Percentiles rank a stretch among this genome's conserved stretches.
Evolutionary conservation across 2,797 vertebrate genomes (phyloP).

Genomic region (Picus viridis): DNA sequence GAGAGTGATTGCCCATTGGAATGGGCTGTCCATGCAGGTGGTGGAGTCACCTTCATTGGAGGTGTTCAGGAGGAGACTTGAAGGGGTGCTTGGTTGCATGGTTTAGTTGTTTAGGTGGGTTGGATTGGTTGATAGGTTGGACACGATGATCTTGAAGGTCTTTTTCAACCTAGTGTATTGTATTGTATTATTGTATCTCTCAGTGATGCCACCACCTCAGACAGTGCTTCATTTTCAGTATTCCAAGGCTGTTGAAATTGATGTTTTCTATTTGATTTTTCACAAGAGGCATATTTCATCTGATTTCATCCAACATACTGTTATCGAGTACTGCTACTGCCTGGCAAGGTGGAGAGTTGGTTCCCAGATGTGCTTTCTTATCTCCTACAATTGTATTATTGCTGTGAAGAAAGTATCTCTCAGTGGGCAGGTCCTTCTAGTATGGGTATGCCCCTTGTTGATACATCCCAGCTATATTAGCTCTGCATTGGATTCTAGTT

Average conservation of each 20-base stretch:
- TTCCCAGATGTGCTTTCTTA: neutral
- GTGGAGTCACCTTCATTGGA: too few relatives aligned
- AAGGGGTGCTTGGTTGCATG: too few relatives aligned
- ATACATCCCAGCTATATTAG: neutral
- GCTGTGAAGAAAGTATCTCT: neutral
- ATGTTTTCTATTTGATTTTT: neutral
- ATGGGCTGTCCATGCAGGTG: too few relatives aligned
- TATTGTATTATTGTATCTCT: neutral
- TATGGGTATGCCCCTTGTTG: neutral
- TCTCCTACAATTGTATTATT: neutral
- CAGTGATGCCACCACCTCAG: neutral
- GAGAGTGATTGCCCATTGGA: too few relatives aligned
- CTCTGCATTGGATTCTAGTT: neutral
- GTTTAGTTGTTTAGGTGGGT: too few relatives aligned
- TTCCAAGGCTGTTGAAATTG: neutral
- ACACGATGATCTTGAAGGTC: too few relatives aligned
- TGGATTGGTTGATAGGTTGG: too few relatives aligned
- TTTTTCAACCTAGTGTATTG: too few relatives aligned
- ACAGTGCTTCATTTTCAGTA: constrained; percentile 35
- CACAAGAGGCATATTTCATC: neutral
- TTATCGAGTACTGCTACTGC: neutral
- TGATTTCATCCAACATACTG: neutral
- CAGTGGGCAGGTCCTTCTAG: neutral
- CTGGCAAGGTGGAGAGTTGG: neutral
- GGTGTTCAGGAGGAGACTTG: too few relatives aligned